These are phyloP conservation scores for Sminthurides bifidus DNA, from an alignment of 1,140 invertebrate species.

Conservation along the genomic window DNA sequence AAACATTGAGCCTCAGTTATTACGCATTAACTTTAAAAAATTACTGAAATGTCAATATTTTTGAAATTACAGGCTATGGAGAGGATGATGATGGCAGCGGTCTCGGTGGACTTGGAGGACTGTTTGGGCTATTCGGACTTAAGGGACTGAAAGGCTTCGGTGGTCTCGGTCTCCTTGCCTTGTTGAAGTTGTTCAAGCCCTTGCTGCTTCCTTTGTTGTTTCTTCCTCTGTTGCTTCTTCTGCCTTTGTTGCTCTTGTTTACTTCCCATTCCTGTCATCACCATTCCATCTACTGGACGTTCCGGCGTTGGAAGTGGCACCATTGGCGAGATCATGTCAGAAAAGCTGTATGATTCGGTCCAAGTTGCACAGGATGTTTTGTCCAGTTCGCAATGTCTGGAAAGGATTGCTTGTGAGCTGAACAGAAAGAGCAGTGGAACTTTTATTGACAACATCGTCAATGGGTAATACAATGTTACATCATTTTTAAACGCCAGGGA, in stretches of 20 bases:
- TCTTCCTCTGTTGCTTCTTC: slow-evolving; percentile 17
- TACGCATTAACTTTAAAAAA: background rate
- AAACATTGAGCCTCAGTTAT: too few relatives aligned
- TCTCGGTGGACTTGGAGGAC: slow-evolving; percentile 18
- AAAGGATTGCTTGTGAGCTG: slow-evolving; percentile 28
- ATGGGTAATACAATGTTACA: slow-evolving; percentile 24
- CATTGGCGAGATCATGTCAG: slow-evolving; percentile 15
- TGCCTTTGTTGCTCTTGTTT: slow-evolving; percentile 24
- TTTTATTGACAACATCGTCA: slow-evolving; percentile 25
- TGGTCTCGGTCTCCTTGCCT: slow-evolving; percentile 27
- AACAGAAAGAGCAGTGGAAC: slow-evolving; percentile 23
- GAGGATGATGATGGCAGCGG: slow-evolving; percentile 23
- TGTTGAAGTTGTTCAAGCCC: slow-evolving; percentile 29
- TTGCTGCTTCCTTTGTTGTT: slow-evolving; percentile 25
- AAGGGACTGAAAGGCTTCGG: slow-evolving; percentile 29
- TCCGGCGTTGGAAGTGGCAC: background rate
- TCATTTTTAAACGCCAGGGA: too few relatives aligned
- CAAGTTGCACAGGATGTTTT: slow-evolving; percentile 29
- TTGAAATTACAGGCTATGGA: slow-evolving; percentile 11
- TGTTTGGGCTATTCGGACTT: slow-evolving; percentile 26
- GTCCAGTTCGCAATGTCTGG: slow-evolving; percentile 26
- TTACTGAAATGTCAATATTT: slow-evolving; percentile 1
- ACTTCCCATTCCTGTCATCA: slow-evolving; percentile 28
- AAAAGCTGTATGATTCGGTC: slow-evolving; percentile 20
- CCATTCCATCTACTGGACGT: slow-evolving; percentile 6